These are phyloP conservation scores for Castor canadensis DNA, from an alignment of 2,113 vertebrate species.

Conservation along the genomic window DNA sequence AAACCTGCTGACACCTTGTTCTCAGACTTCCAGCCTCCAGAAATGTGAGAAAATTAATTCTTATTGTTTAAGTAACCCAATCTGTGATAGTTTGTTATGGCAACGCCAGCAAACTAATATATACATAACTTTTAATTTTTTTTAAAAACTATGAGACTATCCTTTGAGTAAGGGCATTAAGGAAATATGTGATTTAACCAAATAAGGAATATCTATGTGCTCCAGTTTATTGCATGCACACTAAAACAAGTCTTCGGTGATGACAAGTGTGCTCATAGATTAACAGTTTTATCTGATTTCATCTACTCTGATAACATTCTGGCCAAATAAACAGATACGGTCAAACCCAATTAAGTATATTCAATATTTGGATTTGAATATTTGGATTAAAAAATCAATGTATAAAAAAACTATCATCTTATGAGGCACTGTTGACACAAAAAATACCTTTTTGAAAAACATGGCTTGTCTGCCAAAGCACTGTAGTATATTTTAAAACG, in stretches of 20 bases:
- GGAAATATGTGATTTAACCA: conserved; percentile 8
- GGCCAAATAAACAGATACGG: conserved; percentile 75
- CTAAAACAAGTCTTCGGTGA: background rate
- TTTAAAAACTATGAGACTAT: conserved; percentile 22
- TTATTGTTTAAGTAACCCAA: background rate
- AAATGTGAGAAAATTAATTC: background rate
- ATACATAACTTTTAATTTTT: conserved; percentile 18
- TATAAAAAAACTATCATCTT: conserved; percentile 74
- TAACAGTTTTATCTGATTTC: conserved; percentile 69
- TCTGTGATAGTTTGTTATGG: background rate
- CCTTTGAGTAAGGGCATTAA: conserved; percentile 22
- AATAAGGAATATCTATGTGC: conserved; percentile 8
- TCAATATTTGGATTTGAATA: conserved; percentile 80
- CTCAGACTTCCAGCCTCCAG: background rate
- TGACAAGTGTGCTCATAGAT: conserved; percentile 21
- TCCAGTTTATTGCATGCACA: conserved; percentile 20
- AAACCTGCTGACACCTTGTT: too few relatives aligned
- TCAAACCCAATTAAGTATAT: conserved; percentile 75
- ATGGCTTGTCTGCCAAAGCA: conserved; percentile 68
- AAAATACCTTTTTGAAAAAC: conserved; percentile 81
- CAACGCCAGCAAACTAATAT: background rate
- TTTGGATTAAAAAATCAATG: conserved; percentile 80
- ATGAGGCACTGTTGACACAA: conserved; percentile 76
- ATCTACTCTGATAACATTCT: conserved; percentile 73
- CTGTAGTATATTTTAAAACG: conserved; percentile 71